phyloP scores from a whole-genome alignment of 2,888 invertebrate species.

The Clivina fossor region DNA sequence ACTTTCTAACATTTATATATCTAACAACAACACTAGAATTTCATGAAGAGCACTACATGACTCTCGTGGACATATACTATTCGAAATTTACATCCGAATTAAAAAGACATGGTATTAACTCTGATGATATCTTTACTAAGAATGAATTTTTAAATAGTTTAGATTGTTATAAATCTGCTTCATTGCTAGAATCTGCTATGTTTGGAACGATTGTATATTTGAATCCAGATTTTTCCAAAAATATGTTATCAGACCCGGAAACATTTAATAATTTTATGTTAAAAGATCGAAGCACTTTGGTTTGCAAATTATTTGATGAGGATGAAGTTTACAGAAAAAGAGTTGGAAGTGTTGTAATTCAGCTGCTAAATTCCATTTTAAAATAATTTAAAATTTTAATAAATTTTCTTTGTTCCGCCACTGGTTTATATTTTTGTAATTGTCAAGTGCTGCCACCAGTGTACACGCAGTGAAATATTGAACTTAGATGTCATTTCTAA shows the following conservation, averaged over 20 bases:
- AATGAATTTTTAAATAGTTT: conserved; percentile 54
- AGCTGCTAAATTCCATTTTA: conserved; percentile 23
- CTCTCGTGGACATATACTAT: conserved; percentile 62
- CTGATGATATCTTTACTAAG: conserved; percentile 52
- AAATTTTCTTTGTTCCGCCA: background rate
- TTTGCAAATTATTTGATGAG: conserved; percentile 57
- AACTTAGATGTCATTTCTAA: conserved; percentile 20
- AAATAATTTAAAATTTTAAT: conserved; percentile 9
- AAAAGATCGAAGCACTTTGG: conserved; percentile 58
- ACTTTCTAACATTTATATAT: conserved; percentile 60
- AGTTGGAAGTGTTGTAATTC: conserved; percentile 58
- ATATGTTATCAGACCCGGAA: conserved; percentile 54
- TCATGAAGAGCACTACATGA: conserved; percentile 55
- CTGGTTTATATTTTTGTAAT: background rate
- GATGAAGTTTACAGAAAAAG: conserved; percentile 57
- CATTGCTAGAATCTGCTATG: conserved; percentile 58
- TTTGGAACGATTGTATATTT: conserved; percentile 59
- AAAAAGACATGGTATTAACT: conserved; percentile 49
- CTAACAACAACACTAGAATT: conserved; percentile 57
- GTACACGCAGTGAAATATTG: background rate
- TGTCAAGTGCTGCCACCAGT: conserved; percentile 7
- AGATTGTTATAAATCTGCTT: conserved; percentile 57
- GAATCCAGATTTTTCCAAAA: conserved; percentile 55
- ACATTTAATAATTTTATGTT: conserved; percentile 60
- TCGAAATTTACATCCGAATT: conserved; percentile 54